Conservation (phyloP, 2,888 invertebrate genomes). For the Chydorus sphaericus region DNA sequence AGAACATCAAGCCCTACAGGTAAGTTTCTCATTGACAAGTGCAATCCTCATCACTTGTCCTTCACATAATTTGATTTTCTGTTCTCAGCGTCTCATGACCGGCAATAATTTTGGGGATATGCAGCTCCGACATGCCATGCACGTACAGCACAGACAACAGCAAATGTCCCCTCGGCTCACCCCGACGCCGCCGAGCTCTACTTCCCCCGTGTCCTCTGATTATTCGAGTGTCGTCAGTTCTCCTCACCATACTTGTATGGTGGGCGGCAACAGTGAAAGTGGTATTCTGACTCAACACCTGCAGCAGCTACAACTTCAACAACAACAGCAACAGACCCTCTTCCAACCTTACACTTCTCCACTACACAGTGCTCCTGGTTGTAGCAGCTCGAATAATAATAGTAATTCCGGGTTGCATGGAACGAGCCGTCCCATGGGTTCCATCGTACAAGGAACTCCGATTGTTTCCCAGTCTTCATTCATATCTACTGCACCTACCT, state of each 20-base stretch:
- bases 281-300: conserved; percentile 31
- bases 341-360: conserved; percentile 12
- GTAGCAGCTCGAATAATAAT: neutral
- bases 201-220: conserved; percentile 21
- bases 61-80: neutral
- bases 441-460: conserved; percentile 15
- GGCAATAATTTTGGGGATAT: conserved; percentile 27
- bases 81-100: neutral
- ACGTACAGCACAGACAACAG: conserved; percentile 29
- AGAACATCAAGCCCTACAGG: conserved; percentile 65
- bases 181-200: conserved; percentile 23
- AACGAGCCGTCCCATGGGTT: conserved; percentile 17
- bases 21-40: conserved; percentile 26
- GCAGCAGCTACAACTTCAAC: conserved; percentile 31
- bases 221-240: conserved; percentile 32
- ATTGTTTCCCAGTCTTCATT: conserved; percentile 15
- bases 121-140: conserved; percentile 31
- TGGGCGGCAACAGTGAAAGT: too few relatives aligned
- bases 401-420: conserved; percentile 11
- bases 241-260: conserved; percentile 43
- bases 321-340: conserved; percentile 27
- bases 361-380: neutral
- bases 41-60: neutral
- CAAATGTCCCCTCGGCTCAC: conserved; percentile 23
- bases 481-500: conserved; percentile 19